Evolutionary conservation across 2,113 vertebrate species (phyloP).

Genomic region (human): DNA sequence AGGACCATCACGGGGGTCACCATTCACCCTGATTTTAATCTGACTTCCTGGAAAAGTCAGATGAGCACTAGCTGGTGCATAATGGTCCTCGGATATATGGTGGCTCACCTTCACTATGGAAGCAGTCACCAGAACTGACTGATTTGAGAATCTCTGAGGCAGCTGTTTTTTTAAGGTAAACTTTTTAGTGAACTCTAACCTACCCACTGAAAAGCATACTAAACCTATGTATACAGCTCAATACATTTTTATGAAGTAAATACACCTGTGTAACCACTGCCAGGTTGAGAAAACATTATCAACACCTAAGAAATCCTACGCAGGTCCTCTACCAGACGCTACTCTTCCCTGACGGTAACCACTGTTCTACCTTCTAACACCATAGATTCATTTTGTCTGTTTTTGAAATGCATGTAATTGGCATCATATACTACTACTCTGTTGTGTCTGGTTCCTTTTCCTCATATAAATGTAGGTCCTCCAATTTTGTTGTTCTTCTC

Average conservation of each 20-base stretch:
- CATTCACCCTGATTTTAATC: background rate
- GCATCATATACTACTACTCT: background rate
- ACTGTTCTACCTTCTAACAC: background rate
- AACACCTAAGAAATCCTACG: background rate
- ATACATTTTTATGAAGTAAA: background rate
- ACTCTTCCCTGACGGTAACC: background rate
- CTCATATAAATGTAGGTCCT: background rate
- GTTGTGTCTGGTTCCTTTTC: background rate
- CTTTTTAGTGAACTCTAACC: background rate
- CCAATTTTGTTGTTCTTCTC: background rate
- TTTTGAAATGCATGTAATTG: background rate
- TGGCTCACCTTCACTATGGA: background rate
- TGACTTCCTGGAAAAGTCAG: background rate
- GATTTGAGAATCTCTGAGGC: background rate
- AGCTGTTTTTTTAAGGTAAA: background rate
- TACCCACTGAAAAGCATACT: background rate
- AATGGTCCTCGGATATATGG: background rate
- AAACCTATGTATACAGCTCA: background rate
- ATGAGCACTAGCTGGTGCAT: background rate
- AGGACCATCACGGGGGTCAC: background rate
- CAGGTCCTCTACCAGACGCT: no score
- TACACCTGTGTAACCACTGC: background rate
- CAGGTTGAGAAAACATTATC: background rate
- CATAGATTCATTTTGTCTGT: background rate
- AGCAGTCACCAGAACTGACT: background rate